Percentiles rank a stretch among this genome's conserved stretches.
Conservation (phyloP, 2,888 invertebrate genomes). For the Pocota personata region DNA sequence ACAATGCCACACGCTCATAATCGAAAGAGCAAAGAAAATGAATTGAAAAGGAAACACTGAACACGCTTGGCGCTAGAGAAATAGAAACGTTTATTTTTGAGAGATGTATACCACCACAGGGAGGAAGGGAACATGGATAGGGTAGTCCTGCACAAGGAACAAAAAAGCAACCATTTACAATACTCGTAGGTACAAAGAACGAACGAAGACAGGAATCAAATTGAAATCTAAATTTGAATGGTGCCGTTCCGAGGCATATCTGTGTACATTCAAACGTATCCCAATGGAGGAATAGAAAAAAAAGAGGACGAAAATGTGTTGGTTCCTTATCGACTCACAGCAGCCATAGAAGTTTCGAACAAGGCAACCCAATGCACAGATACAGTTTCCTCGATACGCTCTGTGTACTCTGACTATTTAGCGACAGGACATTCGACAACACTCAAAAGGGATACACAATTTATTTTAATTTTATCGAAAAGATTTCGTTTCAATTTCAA, state of each 20-base stretch:
- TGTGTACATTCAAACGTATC: neutral
- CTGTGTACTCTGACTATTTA: neutral
- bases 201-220: constrained; percentile 50
- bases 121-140: no score
- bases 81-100: constrained; percentile 11
- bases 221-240: constrained; percentile 65
- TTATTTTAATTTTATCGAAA: constrained; percentile 64
- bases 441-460: constrained; percentile 30
- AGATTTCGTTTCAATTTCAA: constrained; percentile 55
- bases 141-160: neutral
- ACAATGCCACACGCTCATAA: neutral
- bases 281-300: neutral
- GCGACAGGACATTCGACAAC: constrained; percentile 19
- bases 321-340: constrained; percentile 41
- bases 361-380: neutral
- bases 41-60: constrained; percentile 25
- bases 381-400: neutral
- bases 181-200: neutral
- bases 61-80: neutral
- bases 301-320: constrained; percentile 16
- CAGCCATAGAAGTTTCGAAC: constrained; percentile 14
- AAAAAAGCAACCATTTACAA: constrained; percentile 8
- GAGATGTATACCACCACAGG: constrained; percentile 22
- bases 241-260: neutral
- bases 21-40: constrained; percentile 35